phyloP scores from a whole-genome alignment of 2,113 vertebrate species.

The Callipepla californica region DNA sequence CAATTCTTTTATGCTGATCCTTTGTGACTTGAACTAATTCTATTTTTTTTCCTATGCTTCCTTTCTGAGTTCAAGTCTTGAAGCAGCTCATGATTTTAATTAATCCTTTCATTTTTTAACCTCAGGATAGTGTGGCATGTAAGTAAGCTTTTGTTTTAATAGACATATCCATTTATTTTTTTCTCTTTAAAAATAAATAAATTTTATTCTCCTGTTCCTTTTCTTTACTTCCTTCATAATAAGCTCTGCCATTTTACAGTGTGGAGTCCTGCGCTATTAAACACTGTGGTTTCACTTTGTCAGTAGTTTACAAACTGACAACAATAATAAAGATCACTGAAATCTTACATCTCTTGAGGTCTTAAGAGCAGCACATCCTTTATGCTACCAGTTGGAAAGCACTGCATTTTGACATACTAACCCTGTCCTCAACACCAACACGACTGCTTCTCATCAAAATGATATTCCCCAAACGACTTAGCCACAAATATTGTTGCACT shows the following conservation, averaged over 20 bases:
- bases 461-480: not conserved
- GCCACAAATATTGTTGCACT: not conserved
- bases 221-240: not conserved
- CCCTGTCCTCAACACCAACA: not conserved
- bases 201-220: not conserved
- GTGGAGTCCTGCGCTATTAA: not conserved
- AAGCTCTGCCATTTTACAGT: not conserved
- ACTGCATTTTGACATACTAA: not conserved
- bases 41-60: not conserved
- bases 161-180: not conserved
- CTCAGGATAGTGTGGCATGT: not conserved
- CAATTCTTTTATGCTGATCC: not conserved
- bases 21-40: not conserved
- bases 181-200: not conserved
- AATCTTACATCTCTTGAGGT: not conserved
- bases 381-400: not conserved
- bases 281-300: not conserved
- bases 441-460: not conserved
- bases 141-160: not conserved
- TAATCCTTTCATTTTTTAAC: not conserved
- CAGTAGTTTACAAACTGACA: not conserved
- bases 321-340: not conserved
- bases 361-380: not conserved
- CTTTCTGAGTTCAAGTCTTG: not conserved
- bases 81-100: not conserved